Percentiles rank a stretch among this genome's conserved stretches.
phyloP scores from a whole-genome alignment of 2,888 invertebrate species.

The Imbricaverruca yamaguchii region DNA sequence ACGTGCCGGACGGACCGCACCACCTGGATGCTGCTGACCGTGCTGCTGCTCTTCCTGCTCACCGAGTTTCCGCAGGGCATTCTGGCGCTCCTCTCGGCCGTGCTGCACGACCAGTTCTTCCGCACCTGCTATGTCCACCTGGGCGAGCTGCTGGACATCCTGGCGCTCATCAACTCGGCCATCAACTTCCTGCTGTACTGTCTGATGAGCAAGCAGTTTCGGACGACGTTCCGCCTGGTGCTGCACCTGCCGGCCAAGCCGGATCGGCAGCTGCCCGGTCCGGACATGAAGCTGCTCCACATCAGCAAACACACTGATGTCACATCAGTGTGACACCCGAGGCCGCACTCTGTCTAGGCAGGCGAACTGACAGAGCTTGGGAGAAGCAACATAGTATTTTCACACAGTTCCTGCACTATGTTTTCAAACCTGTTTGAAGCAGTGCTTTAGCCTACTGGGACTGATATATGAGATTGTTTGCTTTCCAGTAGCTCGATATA shows the following conservation, averaged over 20 bases:
- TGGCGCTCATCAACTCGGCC: conserved; percentile 82
- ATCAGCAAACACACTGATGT: too few species aligned
- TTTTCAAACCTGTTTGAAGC: too few species aligned
- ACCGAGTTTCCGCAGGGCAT: conserved; percentile 41
- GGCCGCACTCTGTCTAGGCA: too few species aligned
- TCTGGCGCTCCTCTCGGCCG: conserved; percentile 63
- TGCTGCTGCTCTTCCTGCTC: conserved; percentile 33
- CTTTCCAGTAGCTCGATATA: too few species aligned
- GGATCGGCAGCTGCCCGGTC: too few species aligned
- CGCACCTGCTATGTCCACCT: conserved; percentile 36
- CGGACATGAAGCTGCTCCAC: too few species aligned
- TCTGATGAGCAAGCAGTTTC: conserved; percentile 87
- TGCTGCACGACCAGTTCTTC: conserved; percentile 70
- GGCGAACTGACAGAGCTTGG: too few species aligned
- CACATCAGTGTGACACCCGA: too few species aligned
- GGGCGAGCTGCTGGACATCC: conserved; percentile 76
- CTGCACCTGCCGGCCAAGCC: background rate
- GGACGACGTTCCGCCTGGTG: conserved; percentile 46
- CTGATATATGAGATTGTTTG: too few species aligned
- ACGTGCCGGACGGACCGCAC: conserved; percentile 31
- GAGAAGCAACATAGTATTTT: too few species aligned
- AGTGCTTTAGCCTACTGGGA: too few species aligned
- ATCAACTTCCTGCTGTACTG: conserved; percentile 92
- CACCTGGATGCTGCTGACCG: conserved; percentile 33
- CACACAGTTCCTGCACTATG: too few species aligned